Evolutionary conservation across 2,797 vertebrate species (phyloP).

Genomic region (Acrossocheilus fasciatus): DNA sequence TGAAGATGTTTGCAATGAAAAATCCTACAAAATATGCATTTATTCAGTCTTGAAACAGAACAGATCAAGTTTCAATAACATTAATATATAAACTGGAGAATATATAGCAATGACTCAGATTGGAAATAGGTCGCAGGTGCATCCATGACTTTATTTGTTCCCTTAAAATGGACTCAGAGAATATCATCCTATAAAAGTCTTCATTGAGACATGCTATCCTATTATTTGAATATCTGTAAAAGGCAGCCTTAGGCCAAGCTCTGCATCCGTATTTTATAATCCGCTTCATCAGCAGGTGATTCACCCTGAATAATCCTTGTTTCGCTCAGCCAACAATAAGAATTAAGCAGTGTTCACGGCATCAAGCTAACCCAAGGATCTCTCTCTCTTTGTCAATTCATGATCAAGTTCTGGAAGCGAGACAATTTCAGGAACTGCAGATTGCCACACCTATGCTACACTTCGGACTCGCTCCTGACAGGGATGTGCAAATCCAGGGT

Average conservation of each 20-base stretch:
- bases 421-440: neutral
- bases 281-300: constrained; percentile 33
- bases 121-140: constrained; percentile 39
- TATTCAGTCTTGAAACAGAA: constrained; percentile 26
- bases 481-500: constrained; percentile 88
- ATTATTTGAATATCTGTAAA: constrained; percentile 43
- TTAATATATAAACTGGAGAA: constrained; percentile 28
- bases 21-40: constrained; percentile 31
- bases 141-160: constrained; percentile 55
- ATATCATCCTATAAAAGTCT: constrained; percentile 34
- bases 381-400: constrained; percentile 23
- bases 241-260: constrained; percentile 42
- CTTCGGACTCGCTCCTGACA: constrained; percentile 86
- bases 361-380: neutral
- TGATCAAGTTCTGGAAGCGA: constrained; percentile 37
- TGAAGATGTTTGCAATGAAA: neutral
- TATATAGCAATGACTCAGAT: constrained; percentile 15
- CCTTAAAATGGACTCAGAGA: constrained; percentile 53
- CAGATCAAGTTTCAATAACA: constrained; percentile 7
- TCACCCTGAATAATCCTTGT: constrained; percentile 44
- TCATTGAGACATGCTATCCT: constrained; percentile 35
- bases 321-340: constrained; percentile 28
- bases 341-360: constrained; percentile 40
- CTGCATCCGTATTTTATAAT: constrained; percentile 35
- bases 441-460: constrained; percentile 69